These are phyloP conservation scores for Melanogrammus aeglefinus DNA, from an alignment of 2,797 vertebrate genomes.

Conservation along the genomic window DNA sequence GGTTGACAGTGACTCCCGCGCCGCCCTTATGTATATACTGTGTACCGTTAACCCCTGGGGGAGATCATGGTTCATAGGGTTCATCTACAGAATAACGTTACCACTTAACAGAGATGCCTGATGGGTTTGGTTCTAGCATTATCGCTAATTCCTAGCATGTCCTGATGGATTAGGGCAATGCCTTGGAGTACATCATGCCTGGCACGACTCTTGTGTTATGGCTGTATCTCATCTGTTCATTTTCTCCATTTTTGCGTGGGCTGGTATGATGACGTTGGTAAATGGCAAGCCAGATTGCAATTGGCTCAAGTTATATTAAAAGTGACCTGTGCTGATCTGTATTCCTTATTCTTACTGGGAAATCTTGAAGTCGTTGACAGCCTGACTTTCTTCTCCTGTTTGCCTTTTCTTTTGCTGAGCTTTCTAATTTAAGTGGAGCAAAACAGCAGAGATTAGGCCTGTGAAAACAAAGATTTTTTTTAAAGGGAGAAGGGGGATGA, in stretches of 20 bases:
- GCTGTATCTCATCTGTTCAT: background rate
- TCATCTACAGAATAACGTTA: too few relatives aligned
- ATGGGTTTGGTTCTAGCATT: too few relatives aligned
- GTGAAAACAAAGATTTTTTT: conserved; percentile 87
- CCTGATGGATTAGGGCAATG: too few relatives aligned
- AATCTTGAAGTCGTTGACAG: conserved; percentile 49
- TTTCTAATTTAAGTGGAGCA: conserved; percentile 89
- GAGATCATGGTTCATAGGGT: too few relatives aligned
- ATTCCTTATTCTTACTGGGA: conserved; percentile 72
- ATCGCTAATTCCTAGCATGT: too few relatives aligned
- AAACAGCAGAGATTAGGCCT: conserved; percentile 91
- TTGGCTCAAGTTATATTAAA: conserved; percentile 21
- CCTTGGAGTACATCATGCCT: too few relatives aligned
- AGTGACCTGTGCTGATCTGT: conserved; percentile 71
- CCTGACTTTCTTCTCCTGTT: conserved; percentile 5
- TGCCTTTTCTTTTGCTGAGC: conserved; percentile 81
- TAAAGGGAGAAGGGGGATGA: conserved; percentile 48
- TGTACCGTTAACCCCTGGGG: too few relatives aligned
- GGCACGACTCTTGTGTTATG: background rate
- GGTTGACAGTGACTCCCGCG: too few relatives aligned
- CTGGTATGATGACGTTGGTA: conserved; percentile 1
- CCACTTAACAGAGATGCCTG: too few relatives aligned
- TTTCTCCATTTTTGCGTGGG: background rate
- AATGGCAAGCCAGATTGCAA: conserved; percentile 31
- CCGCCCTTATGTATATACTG: too few relatives aligned